These are phyloP conservation scores for Thelaira solivaga DNA, from an alignment of 2,888 invertebrate genomes.

Conservation along the genomic window DNA sequence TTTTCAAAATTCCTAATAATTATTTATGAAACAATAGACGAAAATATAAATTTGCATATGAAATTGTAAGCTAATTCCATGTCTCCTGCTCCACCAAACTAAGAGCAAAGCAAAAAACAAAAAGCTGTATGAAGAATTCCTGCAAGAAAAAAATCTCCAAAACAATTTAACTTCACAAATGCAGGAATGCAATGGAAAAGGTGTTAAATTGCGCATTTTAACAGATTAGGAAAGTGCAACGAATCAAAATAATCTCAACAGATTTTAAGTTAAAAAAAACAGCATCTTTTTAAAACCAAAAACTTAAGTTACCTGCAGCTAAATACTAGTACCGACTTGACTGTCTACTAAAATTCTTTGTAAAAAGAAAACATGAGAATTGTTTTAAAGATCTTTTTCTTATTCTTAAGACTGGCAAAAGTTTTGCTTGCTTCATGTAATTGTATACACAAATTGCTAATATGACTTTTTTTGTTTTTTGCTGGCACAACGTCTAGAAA, in stretches of 20 bases:
- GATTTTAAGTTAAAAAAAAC: not conserved
- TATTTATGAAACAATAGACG: not conserved
- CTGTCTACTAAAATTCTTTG: too few species aligned
- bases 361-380: slow-evolving; percentile 19
- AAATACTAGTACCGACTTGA: too few species aligned
- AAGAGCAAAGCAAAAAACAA: too few species aligned
- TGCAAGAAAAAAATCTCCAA: too few species aligned
- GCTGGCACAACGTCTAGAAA: not conserved
- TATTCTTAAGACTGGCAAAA: slow-evolving; percentile 37
- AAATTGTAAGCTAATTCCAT: too few species aligned
- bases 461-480: not conserved
- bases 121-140: too few species aligned
- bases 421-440: slow-evolving; percentile 18
- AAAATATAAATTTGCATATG: not conserved
- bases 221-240: slow-evolving; percentile 37
- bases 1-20: not conserved
- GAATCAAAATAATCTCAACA: slow-evolving; percentile 34
- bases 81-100: too few species aligned
- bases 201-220: not conserved
- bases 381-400: slow-evolving; percentile 26
- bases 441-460: slow-evolving; percentile 29
- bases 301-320: too few species aligned
- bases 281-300: not conserved
- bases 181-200: too few species aligned
- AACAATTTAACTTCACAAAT: too few species aligned